Evolutionary conservation across 2,797 vertebrate species (phyloP).

Genomic region (Crocodylus rhombifer): DNA sequence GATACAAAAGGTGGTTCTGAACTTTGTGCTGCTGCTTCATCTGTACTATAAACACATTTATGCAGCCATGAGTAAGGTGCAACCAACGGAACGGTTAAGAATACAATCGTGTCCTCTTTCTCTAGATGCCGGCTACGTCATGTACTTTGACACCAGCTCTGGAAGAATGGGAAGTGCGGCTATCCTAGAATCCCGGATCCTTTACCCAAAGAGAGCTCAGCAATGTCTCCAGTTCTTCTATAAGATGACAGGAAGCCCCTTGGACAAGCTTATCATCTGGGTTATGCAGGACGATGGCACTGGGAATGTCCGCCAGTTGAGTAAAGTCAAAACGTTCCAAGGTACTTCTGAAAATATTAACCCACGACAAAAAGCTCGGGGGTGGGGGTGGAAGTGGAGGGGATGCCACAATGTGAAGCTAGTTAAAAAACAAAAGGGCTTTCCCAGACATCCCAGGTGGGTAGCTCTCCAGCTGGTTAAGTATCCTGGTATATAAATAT

Average conservation of each 20-base stretch:
- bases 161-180: conserved; percentile 81
- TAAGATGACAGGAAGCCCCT: conserved; percentile 86
- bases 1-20: not conserved
- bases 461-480: not conserved
- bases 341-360: conserved; percentile 79
- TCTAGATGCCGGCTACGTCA: conserved; percentile 89
- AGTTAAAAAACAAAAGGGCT: not conserved
- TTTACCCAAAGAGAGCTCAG: conserved; percentile 89
- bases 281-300: conserved; percentile 87
- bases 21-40: not conserved
- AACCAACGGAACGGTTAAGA: not conserved
- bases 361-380: not conserved
- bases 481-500: not conserved
- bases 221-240: conserved; percentile 97
- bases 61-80: not conserved
- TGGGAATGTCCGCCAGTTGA: conserved; percentile 84
- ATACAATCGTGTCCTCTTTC: not conserved
- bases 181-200: conserved; percentile 89
- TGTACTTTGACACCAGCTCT: conserved; percentile 84
- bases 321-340: conserved; percentile 86
- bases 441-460: fast-evolving
- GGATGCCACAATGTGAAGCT: not conserved
- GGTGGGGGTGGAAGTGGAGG: not conserved
- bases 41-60: not conserved
- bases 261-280: conserved; percentile 90